phyloP scores from a whole-genome alignment of 1,140 invertebrate genomes.

The Drosophila kurseongensis region DNA sequence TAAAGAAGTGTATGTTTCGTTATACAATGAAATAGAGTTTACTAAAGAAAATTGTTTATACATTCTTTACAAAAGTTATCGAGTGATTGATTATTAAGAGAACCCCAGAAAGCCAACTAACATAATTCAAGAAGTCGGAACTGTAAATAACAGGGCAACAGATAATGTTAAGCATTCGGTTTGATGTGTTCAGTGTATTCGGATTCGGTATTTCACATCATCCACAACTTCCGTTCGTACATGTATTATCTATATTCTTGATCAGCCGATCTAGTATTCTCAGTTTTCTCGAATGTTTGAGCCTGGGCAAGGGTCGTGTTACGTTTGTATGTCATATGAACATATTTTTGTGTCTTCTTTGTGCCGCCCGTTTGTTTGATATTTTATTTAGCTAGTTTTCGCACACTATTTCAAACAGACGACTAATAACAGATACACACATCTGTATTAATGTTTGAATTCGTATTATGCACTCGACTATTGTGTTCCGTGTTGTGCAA shows the following conservation, averaged over 20 bases:
- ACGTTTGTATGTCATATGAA: not conserved
- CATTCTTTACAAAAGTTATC: not conserved
- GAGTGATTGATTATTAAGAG: not conserved
- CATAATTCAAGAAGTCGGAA: not conserved
- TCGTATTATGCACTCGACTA: not conserved
- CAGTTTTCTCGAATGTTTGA: not conserved
- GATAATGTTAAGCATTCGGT: not conserved
- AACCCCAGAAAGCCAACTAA: not conserved
- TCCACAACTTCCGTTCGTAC: not conserved
- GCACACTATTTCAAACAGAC: not conserved
- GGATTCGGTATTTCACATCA: not conserved
- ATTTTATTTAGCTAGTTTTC: not conserved
- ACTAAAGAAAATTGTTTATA: not conserved
- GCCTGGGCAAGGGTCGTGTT: not conserved
- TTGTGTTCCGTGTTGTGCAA: not conserved
- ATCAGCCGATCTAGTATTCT: not conserved
- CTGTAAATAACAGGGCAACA: no score
- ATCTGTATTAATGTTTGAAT: not conserved
- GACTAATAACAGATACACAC: not conserved
- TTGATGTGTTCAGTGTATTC: not conserved
- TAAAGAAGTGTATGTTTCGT: not conserved
- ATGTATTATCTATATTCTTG: not conserved
- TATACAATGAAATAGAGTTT: not conserved
- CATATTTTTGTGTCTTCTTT: slow-evolving; percentile 9
- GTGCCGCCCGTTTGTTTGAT: not conserved